phyloP scores from a whole-genome alignment of 2,888 invertebrate species.

The Bellardia bayeri region DNA sequence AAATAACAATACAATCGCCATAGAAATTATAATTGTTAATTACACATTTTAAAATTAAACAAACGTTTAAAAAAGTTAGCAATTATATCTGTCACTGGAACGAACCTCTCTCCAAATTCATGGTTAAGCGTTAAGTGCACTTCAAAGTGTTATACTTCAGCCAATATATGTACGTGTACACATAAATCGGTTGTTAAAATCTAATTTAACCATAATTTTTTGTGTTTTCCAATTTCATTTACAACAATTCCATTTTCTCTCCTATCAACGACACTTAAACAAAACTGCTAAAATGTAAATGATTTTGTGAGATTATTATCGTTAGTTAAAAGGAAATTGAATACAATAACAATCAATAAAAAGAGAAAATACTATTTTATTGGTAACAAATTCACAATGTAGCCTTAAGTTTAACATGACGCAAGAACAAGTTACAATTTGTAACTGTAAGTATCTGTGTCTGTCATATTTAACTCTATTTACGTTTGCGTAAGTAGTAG shows the following conservation, averaged over 20 bases:
- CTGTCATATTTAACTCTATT: conserved; percentile 5
- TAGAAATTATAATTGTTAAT: too few species aligned
- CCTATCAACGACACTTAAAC: not conserved
- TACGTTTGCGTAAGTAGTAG: not conserved
- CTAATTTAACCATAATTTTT: too few species aligned
- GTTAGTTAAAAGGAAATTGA: conserved; percentile 23
- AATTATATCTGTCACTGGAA: too few species aligned
- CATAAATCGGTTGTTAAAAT: too few species aligned
- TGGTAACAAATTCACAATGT: conserved; percentile 53
- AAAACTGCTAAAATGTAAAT: not conserved
- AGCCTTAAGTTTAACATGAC: conserved; percentile 12
- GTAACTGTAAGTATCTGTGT: conserved; percentile 3
- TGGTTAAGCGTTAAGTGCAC: too few species aligned
- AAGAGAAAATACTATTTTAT: conserved; percentile 46
- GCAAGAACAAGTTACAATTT: conserved; percentile 11
- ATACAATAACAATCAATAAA: conserved; percentile 57
- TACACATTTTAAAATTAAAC: too few species aligned
- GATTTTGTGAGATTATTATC: conserved; percentile 8
- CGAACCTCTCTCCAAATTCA: too few species aligned
- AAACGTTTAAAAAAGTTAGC: too few species aligned
- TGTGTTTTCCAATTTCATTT: not conserved
- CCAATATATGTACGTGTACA: too few species aligned
- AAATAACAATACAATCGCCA: not conserved
- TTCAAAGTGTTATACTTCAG: too few species aligned
- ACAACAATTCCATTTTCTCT: not conserved